These are phyloP conservation scores for Sesamia inferens DNA, from an alignment of 2,888 invertebrate species.

Conservation along the genomic window DNA sequence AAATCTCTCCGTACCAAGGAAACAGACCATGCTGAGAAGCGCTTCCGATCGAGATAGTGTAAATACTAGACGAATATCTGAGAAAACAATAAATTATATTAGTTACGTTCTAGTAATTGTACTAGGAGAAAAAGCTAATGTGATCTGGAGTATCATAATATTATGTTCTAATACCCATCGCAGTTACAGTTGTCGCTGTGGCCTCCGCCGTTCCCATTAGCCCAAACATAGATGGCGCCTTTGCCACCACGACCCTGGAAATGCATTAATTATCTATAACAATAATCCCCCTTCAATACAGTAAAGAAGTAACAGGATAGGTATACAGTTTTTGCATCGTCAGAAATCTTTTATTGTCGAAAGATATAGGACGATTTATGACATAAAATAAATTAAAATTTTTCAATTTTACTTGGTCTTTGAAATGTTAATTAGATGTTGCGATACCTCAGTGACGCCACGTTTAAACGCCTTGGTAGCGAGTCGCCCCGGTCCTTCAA, in stretches of 20 bases:
- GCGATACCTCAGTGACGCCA: conserved; percentile 92
- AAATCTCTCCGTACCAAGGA: conserved; percentile 98
- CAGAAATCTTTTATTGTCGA: background rate
- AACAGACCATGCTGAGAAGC: conserved; percentile 95
- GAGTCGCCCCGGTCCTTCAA: conserved; percentile 96
- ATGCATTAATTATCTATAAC: conserved; percentile 16
- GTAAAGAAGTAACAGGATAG: background rate
- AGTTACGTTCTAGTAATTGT: background rate
- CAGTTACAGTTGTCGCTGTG: conserved; percentile 96
- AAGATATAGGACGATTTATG: background rate
- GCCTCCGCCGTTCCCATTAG: conserved; percentile 97
- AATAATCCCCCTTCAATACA: background rate
- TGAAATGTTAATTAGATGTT: background rate
- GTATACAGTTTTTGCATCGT: background rate
- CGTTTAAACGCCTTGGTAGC: conserved; percentile 93
- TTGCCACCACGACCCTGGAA: conserved; percentile 93
- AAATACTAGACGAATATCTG: conserved; percentile 92
- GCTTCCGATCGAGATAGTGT: conserved; percentile 96
- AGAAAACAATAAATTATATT: background rate
- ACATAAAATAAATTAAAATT: too few species aligned
- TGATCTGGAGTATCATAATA: background rate
- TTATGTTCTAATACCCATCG: conserved; percentile 92
- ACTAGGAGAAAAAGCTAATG: background rate
- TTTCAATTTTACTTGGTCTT: background rate
- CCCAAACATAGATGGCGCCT: conserved; percentile 97